phyloP scores from a whole-genome alignment of 2,888 invertebrate genomes.

The Colostygia pectinataria region DNA sequence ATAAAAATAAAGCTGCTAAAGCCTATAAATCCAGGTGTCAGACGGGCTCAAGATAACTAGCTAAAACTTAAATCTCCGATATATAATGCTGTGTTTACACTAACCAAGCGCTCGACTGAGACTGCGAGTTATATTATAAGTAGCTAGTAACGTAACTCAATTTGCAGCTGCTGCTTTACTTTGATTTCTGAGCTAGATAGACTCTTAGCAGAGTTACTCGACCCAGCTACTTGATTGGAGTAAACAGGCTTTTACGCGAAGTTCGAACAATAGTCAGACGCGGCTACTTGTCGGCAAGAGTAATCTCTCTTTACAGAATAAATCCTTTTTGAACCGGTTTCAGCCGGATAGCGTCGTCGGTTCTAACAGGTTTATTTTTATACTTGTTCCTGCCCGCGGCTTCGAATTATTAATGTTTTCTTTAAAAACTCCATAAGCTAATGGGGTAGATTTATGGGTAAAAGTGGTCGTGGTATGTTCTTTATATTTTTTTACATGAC shows the following conservation, averaged over 20 bases:
- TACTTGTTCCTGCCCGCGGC: too few relatives aligned
- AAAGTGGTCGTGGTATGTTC: too few relatives aligned
- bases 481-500: too few relatives aligned
- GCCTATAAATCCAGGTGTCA: constrained; percentile 15
- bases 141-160: too few relatives aligned
- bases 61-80: constrained; percentile 37
- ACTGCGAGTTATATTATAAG: too few relatives aligned
- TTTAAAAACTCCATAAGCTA: too few relatives aligned
- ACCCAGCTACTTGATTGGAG: neutral
- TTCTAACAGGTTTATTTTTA: constrained; percentile 27
- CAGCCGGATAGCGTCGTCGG: constrained; percentile 20
- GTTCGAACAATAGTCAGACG: constrained; percentile 53
- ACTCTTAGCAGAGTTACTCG: neutral
- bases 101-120: neutral
- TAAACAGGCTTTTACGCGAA: constrained; percentile 36
- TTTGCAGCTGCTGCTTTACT: too few relatives aligned
- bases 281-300: constrained; percentile 53
- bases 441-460: too few relatives aligned
- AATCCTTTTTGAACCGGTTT: constrained; percentile 43
- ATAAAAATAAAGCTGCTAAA: constrained; percentile 4
- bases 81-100: constrained; percentile 1
- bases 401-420: too few relatives aligned
- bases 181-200: too few relatives aligned
- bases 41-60: constrained; percentile 24
- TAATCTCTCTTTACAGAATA: constrained; percentile 51